A percentile compares a stretch with the other conserved stretches of the same genome.
These are phyloP conservation scores for Tetropium fuscum DNA, from an alignment of 2,888 invertebrate genomes.

Conservation along the genomic window DNA sequence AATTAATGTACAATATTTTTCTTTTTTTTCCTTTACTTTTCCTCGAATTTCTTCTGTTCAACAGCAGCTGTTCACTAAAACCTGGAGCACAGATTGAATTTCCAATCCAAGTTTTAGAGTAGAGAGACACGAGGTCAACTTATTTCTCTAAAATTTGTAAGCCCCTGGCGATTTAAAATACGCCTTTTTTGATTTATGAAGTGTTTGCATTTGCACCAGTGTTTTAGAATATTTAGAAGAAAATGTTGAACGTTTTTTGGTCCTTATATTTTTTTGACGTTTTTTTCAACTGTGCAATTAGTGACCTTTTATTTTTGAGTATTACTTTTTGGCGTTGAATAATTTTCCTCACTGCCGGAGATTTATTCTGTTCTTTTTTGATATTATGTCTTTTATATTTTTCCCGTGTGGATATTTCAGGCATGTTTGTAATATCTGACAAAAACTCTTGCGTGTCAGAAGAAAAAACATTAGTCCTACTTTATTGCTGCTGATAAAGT, in stretches of 20 bases:
- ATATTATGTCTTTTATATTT: not conserved
- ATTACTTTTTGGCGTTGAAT: not conserved
- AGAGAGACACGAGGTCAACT: not conserved
- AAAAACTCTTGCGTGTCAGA: conserved; percentile 1
- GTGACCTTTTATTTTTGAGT: not conserved
- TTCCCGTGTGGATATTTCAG: not conserved
- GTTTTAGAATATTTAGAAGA: conserved; percentile 1
- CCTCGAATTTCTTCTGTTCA: not conserved
- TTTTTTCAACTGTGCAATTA: not conserved
- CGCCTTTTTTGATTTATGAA: not conserved
- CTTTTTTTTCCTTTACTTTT: not conserved
- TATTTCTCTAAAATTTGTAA: not conserved
- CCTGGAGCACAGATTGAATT: not conserved
- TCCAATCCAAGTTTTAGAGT: not conserved
- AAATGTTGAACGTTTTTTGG: not conserved
- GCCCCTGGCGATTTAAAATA: not conserved
- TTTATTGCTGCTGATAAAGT: not conserved
- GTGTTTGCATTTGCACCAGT: not conserved
- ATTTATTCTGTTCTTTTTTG: not conserved
- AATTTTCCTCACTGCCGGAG: not conserved
- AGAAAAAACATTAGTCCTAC: too few species aligned
- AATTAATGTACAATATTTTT: not conserved
- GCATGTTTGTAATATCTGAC: not conserved
- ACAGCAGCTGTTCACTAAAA: not conserved
- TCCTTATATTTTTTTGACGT: not conserved